Evolutionary conservation across 1,140 invertebrate species (phyloP), one percentile per base, ranked within the genome.

Genomic region (Drosophila micromelanica): DNA sequence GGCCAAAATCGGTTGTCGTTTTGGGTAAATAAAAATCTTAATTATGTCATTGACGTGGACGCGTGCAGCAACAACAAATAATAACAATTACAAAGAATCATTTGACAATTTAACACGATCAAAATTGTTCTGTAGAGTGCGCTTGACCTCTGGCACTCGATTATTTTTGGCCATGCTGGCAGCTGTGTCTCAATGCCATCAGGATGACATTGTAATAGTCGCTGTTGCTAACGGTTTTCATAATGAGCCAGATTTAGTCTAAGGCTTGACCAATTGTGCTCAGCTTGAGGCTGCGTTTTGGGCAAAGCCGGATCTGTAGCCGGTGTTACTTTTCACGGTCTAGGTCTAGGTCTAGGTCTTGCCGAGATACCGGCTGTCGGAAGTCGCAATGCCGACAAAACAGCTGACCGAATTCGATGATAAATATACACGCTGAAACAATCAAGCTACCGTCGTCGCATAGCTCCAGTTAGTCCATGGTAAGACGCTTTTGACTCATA

Each of bases 331-430:
- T 60, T 73, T 86, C 81, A 78, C 70, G 81, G 78, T 76, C 84
- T 89, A 76, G 84, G 82, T 85, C 84, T 89, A 76, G 84, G 82
- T 85, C 81, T 85, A 85, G 81, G 81, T 85, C 46, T 80, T 86
- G 73, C 62, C 60, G 67, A 72, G 43, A 76, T 67, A 23, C 48
- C 63, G 64, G 71, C 49, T 61, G 55, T 42, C 75, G 82, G 82
- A 87, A 87, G 82, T 87, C 12, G 63, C 20, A 13, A 35, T 56
- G 49, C 62, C 52, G 74, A 37, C 56, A 48, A 59, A 71, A 62
- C 64, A 86, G 69, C 81, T 76, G 60, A 82, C 79, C 78, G 80
- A 87, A 62, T 76, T 89, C 61, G 82, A 78, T 86, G 67, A 86
- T 89, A 87, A 82, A 89, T 86, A 52, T 45, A 49, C 62, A 64